Percentiles rank a stretch among this genome's conserved stretches.
phyloP scores from a whole-genome alignment of 2,888 invertebrate species.

The Andrena dorsata region DNA sequence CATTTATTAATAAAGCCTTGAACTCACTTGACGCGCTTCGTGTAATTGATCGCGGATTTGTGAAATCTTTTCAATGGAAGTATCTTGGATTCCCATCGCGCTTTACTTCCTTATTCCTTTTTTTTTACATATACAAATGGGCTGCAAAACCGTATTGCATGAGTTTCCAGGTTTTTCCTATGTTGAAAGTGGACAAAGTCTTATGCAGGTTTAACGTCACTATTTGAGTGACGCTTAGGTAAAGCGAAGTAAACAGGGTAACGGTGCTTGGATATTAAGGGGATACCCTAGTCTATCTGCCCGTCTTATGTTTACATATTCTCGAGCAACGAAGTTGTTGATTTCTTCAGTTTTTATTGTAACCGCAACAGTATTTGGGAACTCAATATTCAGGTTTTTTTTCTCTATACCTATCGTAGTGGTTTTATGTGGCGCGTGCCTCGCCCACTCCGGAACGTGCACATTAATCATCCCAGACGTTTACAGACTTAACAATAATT shows the following conservation, averaged over 20 bases:
- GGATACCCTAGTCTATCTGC: neutral
- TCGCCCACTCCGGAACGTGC: no score
- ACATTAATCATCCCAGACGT: no score
- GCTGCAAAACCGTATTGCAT: no score
- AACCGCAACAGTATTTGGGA: no score
- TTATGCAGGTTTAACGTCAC: neutral
- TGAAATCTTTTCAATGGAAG: neutral
- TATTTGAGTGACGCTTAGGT: neutral
- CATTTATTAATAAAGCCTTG: neutral
- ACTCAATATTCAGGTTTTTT: no score
- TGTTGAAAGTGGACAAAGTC: conserved; percentile 11
- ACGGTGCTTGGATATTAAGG: neutral
- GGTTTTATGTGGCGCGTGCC: no score
- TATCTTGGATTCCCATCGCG: conserved; percentile 14
- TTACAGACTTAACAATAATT: neutral
- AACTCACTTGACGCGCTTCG: neutral
- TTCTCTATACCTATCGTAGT: no score
- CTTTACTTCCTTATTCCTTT: conserved; percentile 15
- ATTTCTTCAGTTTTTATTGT: no score
- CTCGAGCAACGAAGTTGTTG: no score
- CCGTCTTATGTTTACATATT: no score
- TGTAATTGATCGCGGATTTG: neutral
- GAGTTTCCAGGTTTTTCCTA: conserved; percentile 30
- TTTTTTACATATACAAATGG: conserved; percentile 1
- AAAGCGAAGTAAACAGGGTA: neutral